Evolutionary conservation across 2,113 vertebrate species (phyloP).

Genomic region (Ailuropoda melanoleuca): DNA sequence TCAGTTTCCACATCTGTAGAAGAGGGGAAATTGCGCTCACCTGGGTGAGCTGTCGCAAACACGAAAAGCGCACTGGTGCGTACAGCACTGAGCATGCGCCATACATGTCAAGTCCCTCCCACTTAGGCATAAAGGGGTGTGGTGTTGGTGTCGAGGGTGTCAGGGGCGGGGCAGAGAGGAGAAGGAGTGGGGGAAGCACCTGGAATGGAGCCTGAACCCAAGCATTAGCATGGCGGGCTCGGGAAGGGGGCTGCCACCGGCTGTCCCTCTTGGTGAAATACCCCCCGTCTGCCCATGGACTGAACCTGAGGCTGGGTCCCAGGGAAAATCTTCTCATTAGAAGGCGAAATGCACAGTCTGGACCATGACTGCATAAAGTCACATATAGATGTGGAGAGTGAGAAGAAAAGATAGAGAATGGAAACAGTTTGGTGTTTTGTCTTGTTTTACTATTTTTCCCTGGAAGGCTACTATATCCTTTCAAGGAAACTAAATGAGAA

Average conservation of each 20-base stretch:
- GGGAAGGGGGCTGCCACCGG: not conserved
- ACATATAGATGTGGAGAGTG: not conserved
- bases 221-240: not conserved
- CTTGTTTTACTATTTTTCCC: not conserved
- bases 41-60: not conserved
- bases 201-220: not conserved
- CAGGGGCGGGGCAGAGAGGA: not conserved
- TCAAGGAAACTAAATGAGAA: not conserved
- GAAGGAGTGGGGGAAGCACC: not conserved
- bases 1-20: not conserved
- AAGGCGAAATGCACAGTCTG: not conserved
- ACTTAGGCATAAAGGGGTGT: not conserved
- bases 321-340: not conserved
- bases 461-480: not conserved
- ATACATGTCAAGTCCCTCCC: not conserved
- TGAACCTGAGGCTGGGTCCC: not conserved
- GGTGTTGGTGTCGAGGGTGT: not conserved
- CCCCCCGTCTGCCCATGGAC: not conserved
- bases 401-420: not conserved
- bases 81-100: not conserved
- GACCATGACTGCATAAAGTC: not conserved
- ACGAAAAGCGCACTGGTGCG: fast-evolving
- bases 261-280: not conserved
- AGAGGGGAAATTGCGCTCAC: too few relatives aligned
- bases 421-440: not conserved